Evolutionary conservation across 1,140 invertebrate species (phyloP), one percentile per base, ranked within the genome.

Genomic region (Littorina saxatilis): DNA sequence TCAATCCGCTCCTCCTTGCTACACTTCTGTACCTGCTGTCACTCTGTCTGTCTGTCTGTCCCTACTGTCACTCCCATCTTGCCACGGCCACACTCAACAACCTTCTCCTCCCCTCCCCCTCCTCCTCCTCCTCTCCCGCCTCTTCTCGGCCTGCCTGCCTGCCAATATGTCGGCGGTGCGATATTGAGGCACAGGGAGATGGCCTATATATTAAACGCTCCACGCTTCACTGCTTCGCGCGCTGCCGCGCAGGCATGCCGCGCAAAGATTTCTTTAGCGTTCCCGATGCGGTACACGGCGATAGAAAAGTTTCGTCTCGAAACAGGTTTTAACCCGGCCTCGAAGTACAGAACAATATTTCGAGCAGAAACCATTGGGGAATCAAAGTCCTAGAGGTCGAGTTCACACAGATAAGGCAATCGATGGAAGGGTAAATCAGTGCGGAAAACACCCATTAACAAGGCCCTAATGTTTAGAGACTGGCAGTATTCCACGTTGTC

Each of bases 191-290:
- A 40, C 43, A 43, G 70, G n/a, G 70, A 43, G 40, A 43, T 73
- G 70, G 43, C 70, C 70, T 73, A 73, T 35, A 73, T 73, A 73
- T 43, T 73, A 39, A 73, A 73, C 70, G 39, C 39, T 73, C 70
- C 70, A 73, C 70, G 70, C 70, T 40, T 37, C 70, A 73, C 70
- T 47, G 43, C 43, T 47, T 47, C 43, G 43, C 43, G 17, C 43
- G 43, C 43, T 9, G 43, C 43, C 39, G 66, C 32, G 66, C 66
- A 70, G 29, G 39, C 37, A 37, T 17, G 70, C 37, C 37, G 17
- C 35, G 70, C 70, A 3, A 23, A 40, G 68, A 32, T n/a, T n/a
- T n/a, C n/a, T n/a, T n/a, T n/a, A n/a, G n/a, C n/a, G n/a, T n/a
- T n/a, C n/a, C n/a, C n/a, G n/a, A n/a, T n/a, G n/a, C n/a, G n/a